Evolutionary conservation across 2,797 vertebrate genomes (phyloP), one percentile per base, ranked within the genome.

Genomic region (Monodelphis domestica): DNA sequence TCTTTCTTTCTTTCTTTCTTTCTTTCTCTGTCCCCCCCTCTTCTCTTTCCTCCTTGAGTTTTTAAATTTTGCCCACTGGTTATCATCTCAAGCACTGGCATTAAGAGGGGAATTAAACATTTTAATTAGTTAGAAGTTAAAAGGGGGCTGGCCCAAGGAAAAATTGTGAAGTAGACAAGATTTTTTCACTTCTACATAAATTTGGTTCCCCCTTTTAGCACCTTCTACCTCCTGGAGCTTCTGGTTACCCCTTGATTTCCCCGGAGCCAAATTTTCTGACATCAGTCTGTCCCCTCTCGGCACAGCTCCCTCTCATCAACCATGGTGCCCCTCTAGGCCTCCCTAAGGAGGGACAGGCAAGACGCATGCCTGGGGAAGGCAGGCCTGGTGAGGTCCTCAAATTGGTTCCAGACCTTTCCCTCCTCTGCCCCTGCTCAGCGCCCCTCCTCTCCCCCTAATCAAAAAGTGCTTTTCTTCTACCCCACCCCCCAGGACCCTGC

Each of bases 361-460:
- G 70, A 78, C 2, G 7, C 2, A 78, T 78, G n/a, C 70, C 70
- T 78, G 21, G 70, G 63, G 38, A 78, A 78, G 17, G 38, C 38
- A 78, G 70, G 38, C 70, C 70, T 78, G 38, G n/a, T 45, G 70
- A 78, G 38, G 38, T 70, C 33, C 45, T 53, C 12, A 56, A 2
- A 38, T 0, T 52, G 7, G 70, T 78, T 78, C 70, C 70, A 78
- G 70, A 78, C 70, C 38, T 78, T 78, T 78, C 7, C 89, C 38
- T 70, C 51, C 53, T 29, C 28, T 38, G 10, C 30, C 56, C 1
- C 3, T 90, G 53, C 5, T 11, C 5, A 21, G 52, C 1, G 51
- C 50, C 15, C 6, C 33, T 53, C 12, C 5, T 1, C 38, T 87
- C 26, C 33, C 28, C 24, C 2, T 12, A 6, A 0, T 0, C 7